Conservation (phyloP, 1,140 invertebrate genomes). For the Oryzaephilus surinamensis region DNA sequence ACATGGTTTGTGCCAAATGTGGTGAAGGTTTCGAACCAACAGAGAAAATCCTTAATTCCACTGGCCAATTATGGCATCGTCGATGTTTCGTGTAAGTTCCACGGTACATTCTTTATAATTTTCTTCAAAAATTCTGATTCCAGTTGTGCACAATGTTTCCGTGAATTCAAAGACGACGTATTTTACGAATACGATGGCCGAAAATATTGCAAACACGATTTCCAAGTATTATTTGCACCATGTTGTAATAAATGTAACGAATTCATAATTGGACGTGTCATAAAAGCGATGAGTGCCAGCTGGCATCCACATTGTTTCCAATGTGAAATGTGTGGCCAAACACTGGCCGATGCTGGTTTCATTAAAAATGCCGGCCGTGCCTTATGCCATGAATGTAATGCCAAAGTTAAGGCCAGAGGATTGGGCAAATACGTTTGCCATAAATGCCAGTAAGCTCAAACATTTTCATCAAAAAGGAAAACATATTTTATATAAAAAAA, state of each 20-base stretch:
- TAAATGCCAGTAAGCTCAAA: constrained; percentile 95
- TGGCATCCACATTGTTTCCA: constrained; percentile 98
- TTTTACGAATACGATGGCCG: constrained; percentile 99
- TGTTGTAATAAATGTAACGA: constrained; percentile 96
- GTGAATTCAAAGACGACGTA: constrained; percentile 93
- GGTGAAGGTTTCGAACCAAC: constrained; percentile 86
- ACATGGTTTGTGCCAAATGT: constrained; percentile 90
- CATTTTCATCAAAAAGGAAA: neutral
- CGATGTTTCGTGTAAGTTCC: constrained; percentile 94
- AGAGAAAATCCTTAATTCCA: constrained; percentile 98
- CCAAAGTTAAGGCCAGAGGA: constrained; percentile 88
- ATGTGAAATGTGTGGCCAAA: constrained; percentile 84
- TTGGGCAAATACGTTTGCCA: constrained; percentile 95
- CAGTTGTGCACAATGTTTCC: constrained; percentile 98
- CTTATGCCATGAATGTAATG: constrained; percentile 95
- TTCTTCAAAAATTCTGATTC: constrained; percentile 10
- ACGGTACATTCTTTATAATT: neutral
- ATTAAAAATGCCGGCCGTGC: constrained; percentile 89
- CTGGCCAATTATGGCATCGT: constrained; percentile 96
- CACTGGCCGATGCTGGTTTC: constrained; percentile 94
- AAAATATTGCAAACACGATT: constrained; percentile 99
- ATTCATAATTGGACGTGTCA: constrained; percentile 95
- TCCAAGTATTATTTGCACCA: constrained; percentile 95
- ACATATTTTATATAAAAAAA: constrained; percentile 11
- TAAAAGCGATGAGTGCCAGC: constrained; percentile 97